Conservation (phyloP, 1,140 invertebrate genomes). For the Drosophila bipectinata region DNA sequence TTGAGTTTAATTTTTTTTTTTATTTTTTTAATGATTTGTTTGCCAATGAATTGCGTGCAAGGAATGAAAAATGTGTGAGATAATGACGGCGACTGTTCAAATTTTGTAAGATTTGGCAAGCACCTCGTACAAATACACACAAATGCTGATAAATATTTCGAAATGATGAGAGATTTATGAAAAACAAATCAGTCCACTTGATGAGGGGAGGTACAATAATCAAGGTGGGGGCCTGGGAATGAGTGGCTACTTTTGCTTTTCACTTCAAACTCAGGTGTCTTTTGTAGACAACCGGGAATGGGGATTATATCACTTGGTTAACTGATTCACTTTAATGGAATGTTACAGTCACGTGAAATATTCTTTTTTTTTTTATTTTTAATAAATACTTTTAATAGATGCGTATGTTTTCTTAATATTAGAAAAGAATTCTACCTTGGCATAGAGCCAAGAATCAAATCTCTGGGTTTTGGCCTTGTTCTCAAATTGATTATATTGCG, state of each 20-base stretch:
- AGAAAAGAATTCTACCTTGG: conserved; percentile 25
- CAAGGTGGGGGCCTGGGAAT: conserved; percentile 20
- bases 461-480: conserved; percentile 33
- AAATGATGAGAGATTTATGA: conserved; percentile 42
- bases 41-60: conserved; percentile 35
- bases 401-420: conserved; percentile 5
- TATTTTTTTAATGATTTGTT: conserved; percentile 11
- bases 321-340: conserved; percentile 6
- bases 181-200: conserved; percentile 33
- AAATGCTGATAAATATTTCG: conserved; percentile 35
- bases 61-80: conserved; percentile 53
- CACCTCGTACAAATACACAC: conserved; percentile 4
- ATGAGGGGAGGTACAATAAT: conserved; percentile 5
- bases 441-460: conserved; percentile 31
- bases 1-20: conserved; percentile 8
- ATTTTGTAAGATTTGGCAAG: conserved; percentile 53
- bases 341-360: conserved; percentile 2
- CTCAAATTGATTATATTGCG: conserved; percentile 40
- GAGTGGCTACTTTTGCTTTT: not conserved
- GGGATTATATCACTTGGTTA: conserved; percentile 30
- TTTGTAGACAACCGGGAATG: conserved; percentile 4
- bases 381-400: not conserved
- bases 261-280: conserved; percentile 11
- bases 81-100: conserved; percentile 33
- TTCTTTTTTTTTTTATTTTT: not conserved